These are phyloP conservation scores for Melozone crissalis DNA, from an alignment of 2,113 vertebrate species.

Conservation along the genomic window DNA sequence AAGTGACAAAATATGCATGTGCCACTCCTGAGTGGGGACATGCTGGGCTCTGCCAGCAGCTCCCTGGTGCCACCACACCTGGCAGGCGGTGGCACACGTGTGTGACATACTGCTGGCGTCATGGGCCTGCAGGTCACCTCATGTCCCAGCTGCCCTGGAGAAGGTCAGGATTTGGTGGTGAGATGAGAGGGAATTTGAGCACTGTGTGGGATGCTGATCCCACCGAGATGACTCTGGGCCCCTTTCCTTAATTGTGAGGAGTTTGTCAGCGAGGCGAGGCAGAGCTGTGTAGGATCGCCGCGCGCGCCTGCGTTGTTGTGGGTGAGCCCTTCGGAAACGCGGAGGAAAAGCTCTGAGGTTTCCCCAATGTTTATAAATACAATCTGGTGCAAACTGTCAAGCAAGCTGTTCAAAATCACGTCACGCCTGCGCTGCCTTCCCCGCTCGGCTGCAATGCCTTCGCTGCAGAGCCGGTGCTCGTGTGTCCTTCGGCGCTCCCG, in stretches of 20 bases:
- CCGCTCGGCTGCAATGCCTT: not conserved
- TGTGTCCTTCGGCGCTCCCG: not conserved
- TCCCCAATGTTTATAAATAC: conserved; percentile 60
- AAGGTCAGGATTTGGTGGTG: not conserved
- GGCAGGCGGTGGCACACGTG: accelerated
- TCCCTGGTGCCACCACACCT: not conserved
- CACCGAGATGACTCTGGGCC: accelerated
- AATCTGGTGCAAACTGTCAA: conserved; percentile 63
- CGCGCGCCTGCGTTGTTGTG: not conserved
- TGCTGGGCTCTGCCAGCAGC: accelerated
- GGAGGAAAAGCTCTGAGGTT: conserved; percentile 12
- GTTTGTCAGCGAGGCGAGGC: not conserved
- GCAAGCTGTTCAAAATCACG: conserved; percentile 61
- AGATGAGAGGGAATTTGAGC: not conserved
- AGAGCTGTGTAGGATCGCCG: not conserved
- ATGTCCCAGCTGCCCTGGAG: accelerated
- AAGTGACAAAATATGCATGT: accelerated
- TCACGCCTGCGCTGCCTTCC: conserved; percentile 25
- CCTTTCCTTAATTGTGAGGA: not conserved
- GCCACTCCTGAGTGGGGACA: accelerated
- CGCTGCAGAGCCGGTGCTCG: not conserved
- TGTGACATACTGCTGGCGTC: accelerated
- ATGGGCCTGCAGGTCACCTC: accelerated
- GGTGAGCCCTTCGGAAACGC: not conserved
- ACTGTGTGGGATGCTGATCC: not conserved